Evolutionary conservation across 2,888 invertebrate genomes (phyloP).

Genomic region (Chrysolina oricalcia): DNA sequence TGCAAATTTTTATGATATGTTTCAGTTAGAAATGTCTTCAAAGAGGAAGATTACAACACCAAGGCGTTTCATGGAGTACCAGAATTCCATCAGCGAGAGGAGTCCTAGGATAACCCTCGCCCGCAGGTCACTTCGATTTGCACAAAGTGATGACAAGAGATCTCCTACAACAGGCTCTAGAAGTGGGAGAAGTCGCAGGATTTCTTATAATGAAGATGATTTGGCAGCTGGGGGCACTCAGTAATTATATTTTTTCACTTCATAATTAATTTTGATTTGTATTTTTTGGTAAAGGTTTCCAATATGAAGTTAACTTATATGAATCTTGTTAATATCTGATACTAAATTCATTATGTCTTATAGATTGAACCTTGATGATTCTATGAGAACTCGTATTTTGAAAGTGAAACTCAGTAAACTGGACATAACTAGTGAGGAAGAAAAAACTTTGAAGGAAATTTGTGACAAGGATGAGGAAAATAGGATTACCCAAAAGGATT

Average conservation of each 20-base stretch:
- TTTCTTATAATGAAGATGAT: slow-evolving; percentile 25
- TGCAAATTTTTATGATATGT: not conserved
- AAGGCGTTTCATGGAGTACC: slow-evolving; percentile 29
- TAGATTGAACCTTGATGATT: slow-evolving; percentile 36
- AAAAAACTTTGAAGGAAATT: slow-evolving; percentile 7
- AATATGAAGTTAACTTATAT: too few relatives aligned
- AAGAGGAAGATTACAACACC: slow-evolving; percentile 38
- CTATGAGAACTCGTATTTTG: slow-evolving; percentile 19
- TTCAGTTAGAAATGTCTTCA: slow-evolving; percentile 9
- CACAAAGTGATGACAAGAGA: slow-evolving; percentile 17
- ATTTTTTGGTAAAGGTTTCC: too few relatives aligned
- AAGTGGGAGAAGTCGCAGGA: slow-evolving; percentile 1
- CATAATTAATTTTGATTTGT: too few relatives aligned
- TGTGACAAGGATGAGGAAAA: slow-evolving; percentile 13
- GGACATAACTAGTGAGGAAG: not conserved
- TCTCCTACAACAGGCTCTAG: slow-evolving; percentile 25
- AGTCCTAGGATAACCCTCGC: slow-evolving; percentile 30
- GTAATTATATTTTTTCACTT: not conserved
- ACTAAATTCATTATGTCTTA: not conserved
- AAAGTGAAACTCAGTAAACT: slow-evolving; percentile 25
- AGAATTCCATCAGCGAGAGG: slow-evolving; percentile 18
- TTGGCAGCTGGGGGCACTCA: not conserved
- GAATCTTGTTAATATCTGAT: not conserved
- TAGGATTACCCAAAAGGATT: not conserved
- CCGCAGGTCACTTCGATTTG: slow-evolving; percentile 39